These are phyloP conservation scores for Harpalus rufipes DNA, from an alignment of 2,888 invertebrate species.

Conservation along the genomic window DNA sequence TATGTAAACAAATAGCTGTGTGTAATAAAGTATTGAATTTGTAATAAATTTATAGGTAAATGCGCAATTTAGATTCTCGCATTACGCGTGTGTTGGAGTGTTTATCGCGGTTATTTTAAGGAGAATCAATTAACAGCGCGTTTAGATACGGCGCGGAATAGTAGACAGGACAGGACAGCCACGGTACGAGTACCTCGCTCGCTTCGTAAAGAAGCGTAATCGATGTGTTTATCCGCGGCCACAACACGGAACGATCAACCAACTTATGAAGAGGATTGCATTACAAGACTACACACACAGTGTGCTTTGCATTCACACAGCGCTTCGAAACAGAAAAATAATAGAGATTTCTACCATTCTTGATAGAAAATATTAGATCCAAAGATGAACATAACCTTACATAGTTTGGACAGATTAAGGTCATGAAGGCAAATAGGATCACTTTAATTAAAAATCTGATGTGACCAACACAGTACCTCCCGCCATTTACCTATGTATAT, in stretches of 20 bases:
- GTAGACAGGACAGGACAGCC: conserved; percentile 35
- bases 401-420: too few species aligned
- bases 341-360: too few species aligned
- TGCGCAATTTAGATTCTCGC: conserved; percentile 37
- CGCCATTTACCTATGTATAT: too few species aligned
- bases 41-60: conserved; percentile 38
- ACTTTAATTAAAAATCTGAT: too few species aligned
- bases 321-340: too few species aligned
- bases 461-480: too few species aligned
- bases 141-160: conserved; percentile 54
- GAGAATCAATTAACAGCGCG: conserved; percentile 60
- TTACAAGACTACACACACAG: too few species aligned
- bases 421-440: too few species aligned
- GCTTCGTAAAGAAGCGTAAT: conserved; percentile 54
- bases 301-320: too few species aligned
- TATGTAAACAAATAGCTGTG: conserved; percentile 9
- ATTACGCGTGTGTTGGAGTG: conserved; percentile 3
- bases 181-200: neutral
- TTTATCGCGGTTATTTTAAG: conserved; percentile 57
- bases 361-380: too few species aligned
- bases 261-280: conserved; percentile 47
- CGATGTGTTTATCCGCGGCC: conserved; percentile 60
- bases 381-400: too few species aligned
- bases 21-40: conserved; percentile 41
- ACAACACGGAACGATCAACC: conserved; percentile 49